phyloP scores from a whole-genome alignment of 1,140 invertebrate species.

The Philopotamus ludificatus region DNA sequence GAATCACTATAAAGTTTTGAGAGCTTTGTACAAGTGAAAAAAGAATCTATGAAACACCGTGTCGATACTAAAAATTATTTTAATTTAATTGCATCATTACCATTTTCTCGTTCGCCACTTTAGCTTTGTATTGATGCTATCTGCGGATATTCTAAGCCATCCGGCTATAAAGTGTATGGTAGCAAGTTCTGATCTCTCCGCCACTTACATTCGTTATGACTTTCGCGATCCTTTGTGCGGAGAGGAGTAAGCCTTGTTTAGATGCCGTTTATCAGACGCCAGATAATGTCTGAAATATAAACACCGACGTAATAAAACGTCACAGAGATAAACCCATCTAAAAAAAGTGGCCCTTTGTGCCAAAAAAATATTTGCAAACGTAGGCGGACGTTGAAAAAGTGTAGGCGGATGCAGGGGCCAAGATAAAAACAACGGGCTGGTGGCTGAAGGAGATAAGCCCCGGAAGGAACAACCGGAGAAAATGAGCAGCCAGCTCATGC shows the following conservation, averaged over 20 bases:
- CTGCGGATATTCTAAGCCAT: neutral
- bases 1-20: no score
- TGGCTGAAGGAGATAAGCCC: constrained; percentile 24
- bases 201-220: constrained; percentile 8
- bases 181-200: constrained; percentile 7
- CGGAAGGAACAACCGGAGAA: constrained; percentile 24
- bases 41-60: no score
- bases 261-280: constrained; percentile 35
- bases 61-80: no score
- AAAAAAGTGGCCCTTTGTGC: constrained; percentile 24
- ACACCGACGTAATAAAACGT: constrained; percentile 33
- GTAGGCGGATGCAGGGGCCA: constrained; percentile 3
- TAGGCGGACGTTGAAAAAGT: constrained; percentile 14
- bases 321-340: constrained; percentile 33
- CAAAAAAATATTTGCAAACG: constrained; percentile 8
- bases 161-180: constrained; percentile 8
- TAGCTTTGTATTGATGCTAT: no score
- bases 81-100: no score
- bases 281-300: constrained; percentile 41
- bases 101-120: no score
- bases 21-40: no score
- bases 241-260: constrained; percentile 18
- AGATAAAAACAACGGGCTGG: constrained; percentile 30
- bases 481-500: constrained; percentile 24
- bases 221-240: neutral